Base-by-base conservation (phyloP, 2,888 invertebrate species). In the Lithodes maja region DNA sequence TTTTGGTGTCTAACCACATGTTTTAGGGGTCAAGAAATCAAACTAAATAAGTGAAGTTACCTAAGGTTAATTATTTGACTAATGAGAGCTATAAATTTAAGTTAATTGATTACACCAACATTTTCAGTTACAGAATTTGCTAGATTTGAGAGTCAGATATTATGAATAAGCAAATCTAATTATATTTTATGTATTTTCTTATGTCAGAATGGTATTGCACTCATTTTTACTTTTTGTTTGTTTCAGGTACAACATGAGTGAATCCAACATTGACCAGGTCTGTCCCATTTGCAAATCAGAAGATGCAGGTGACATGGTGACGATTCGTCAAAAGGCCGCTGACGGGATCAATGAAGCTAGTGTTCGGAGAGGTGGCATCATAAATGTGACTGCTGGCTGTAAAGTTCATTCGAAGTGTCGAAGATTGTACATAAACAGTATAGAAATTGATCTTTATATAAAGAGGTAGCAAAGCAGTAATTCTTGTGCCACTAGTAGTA, bases 391-490 rank as follows among this genome's bases (percentile, higher is more conserved):
- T 2, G 79, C 79, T 79, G 52, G 79, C 79, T 79, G 77, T 77
- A 77, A 17, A 77, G 77, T 77, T 2, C 77, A 77, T 77, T 77
- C 77, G 50, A 77, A 77, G 50, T 77, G 77, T 77, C 77, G 77
- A 33, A 77, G 49, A 77, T 3, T 49, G 77, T 77, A 77, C 50
- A 77, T 50, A 77, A 77, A 77, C 77, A 33, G 77, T 50, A 50
- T 50, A 50, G 52, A 77, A 77, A 50, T 49, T 77, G 49, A 77
- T 50, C 49, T 50, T 77, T 15, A 50, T 49, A 49, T 49, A 77
- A 77, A 77, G 77, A 17, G 50, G 77, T 5, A 77, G 49, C 3
- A 49, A 15, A 50, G 49, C 50, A 50, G 49, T 33, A 0, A 77
- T 49, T 50, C 77, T 7, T 9, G 50, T 1, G 5, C 77, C 77